Evolutionary conservation across 2,888 invertebrate species (phyloP), one percentile per base, ranked within the genome.

Genomic region (Odontocolon sp.): DNA sequence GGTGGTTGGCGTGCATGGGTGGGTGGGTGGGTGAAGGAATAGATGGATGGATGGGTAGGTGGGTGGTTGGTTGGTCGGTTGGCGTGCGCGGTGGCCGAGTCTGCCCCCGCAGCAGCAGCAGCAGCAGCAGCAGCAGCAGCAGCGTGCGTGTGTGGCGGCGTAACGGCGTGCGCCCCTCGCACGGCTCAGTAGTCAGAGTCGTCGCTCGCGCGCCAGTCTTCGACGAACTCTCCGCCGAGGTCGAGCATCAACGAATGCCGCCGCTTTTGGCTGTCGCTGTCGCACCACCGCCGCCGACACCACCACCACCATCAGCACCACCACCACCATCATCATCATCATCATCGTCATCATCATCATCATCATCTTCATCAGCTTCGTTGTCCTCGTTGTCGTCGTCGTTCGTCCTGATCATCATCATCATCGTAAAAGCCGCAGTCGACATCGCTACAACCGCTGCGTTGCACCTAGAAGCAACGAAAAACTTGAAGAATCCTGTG

Each of bases 201-300:
- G 71, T 76, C 77, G 78, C 82, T 71, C 71, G 76, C 84, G 84
- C 84, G 85, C 82, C 87, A 88, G 88, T 87, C 83, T 84, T 85
- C 85, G 84, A 83, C 83, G 84, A 84, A 83, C 84, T 85, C 83
- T 82, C 84, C 81, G 84, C 80, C 82, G 85, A 81, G 80, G 77
- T 73, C 77, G 77, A 68, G 77, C 77, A 80, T 78, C 82, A 81
- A 79, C 85, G 81, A 85, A 85, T 85, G 82, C 82, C 78, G 82
- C 63, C 80, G 77, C 57, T 47, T 71, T 64, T 50, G 64, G 61
- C 77, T 68, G 45, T 69, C 69, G 74, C 79, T 57, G 78, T 77
- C 70, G 73, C 70, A 28, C 57, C 8, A 50, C 31, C 67, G 54
- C 71, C 47, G 54, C 68, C 74, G 54, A 68, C 64, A 47, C 69